Evolutionary conservation across 2,113 vertebrate genomes (phyloP).

Genomic region (Bothrops jararaca): DNA sequence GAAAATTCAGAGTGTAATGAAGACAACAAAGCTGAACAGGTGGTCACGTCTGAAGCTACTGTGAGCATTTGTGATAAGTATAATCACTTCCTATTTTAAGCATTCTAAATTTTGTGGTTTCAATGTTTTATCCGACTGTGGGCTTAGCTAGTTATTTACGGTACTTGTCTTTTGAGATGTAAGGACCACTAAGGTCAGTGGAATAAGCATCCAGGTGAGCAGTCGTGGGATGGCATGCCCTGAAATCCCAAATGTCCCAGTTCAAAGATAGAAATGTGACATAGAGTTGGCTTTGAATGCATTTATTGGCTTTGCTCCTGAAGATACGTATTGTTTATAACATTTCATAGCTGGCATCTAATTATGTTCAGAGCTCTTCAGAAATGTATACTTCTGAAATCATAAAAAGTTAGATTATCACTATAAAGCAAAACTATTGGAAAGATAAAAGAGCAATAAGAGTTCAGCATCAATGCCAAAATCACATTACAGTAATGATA

Average conservation of each 20-base stretch:
- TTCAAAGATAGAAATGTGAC: not conserved
- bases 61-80: slow-evolving; percentile 50
- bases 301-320: not conserved
- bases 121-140: not conserved
- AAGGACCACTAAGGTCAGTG: not conserved
- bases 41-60: slow-evolving; percentile 19
- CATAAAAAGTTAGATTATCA: not conserved
- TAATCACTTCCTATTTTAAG: not conserved
- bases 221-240: not conserved
- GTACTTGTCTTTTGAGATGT: not conserved
- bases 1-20: slow-evolving; percentile 68
- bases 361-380: not conserved
- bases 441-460: not conserved
- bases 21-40: slow-evolving; percentile 49
- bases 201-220: not conserved
- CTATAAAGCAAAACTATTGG: not conserved
- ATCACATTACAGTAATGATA: not conserved
- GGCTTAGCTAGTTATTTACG: not conserved
- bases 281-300: not conserved
- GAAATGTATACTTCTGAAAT: not conserved
- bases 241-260: not conserved
- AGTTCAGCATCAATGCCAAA: not conserved
- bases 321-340: not conserved
- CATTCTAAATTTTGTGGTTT: not conserved
- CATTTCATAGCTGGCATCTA: not conserved